These are phyloP conservation scores for Ciconia nigra DNA, from an alignment of 2,797 vertebrate species.

Conservation along the genomic window DNA sequence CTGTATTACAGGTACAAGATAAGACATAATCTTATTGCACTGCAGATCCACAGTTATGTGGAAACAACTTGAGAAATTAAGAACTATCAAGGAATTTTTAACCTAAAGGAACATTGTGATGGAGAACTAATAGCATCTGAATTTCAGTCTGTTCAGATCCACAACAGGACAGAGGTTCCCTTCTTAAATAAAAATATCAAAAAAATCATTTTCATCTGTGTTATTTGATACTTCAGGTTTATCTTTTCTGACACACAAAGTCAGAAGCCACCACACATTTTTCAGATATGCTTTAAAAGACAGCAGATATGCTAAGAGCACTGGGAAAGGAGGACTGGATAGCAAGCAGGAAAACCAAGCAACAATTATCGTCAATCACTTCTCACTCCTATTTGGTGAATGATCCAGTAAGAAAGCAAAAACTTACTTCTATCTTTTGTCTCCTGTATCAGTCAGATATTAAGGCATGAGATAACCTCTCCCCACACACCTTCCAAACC, in stretches of 20 bases:
- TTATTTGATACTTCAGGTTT: background rate
- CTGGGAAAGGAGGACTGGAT: background rate
- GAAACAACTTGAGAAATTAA: background rate
- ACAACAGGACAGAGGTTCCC: background rate
- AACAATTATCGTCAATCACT: background rate
- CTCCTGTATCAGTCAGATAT: background rate
- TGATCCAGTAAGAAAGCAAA: background rate
- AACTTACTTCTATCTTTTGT: background rate
- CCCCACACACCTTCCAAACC: background rate
- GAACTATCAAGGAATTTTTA: background rate
- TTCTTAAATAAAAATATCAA: background rate
- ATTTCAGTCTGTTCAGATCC: background rate
- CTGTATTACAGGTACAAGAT: background rate
- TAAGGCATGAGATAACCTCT: background rate
- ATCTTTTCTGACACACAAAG: background rate
- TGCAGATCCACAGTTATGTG: background rate
- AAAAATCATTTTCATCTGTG: background rate
- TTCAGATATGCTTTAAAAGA: background rate
- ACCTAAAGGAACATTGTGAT: background rate
- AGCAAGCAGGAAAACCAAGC: background rate
- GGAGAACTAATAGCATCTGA: background rate
- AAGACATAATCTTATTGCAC: background rate
- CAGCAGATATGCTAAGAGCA: background rate
- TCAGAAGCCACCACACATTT: background rate
- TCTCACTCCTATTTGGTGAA: background rate